Evolutionary conservation across 2,888 invertebrate genomes (phyloP).

Genomic region (Caenorhabditis parvicauda): DNA sequence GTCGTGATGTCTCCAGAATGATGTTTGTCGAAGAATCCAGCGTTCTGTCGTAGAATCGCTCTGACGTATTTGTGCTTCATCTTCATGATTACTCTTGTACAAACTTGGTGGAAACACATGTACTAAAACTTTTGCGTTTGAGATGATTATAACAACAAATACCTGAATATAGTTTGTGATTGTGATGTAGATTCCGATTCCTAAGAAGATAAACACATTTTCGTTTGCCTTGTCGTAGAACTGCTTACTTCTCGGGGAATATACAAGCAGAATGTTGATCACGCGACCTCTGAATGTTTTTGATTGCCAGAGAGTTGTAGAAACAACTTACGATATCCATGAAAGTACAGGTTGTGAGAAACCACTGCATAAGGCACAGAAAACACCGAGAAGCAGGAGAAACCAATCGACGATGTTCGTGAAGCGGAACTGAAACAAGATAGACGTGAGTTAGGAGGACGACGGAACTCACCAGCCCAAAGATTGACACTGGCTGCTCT

Average conservation of each 20-base stretch:
- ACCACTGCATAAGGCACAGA: constrained; percentile 36
- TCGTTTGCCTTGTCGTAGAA: constrained; percentile 40
- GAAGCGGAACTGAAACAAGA: too few species aligned
- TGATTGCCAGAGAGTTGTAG: too few species aligned
- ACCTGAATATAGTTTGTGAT: constrained; percentile 48
- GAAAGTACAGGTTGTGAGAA: constrained; percentile 41
- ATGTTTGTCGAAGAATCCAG: constrained; percentile 49
- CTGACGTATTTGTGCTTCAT: constrained; percentile 34
- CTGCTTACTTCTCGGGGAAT: constrained; percentile 28
- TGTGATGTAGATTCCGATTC: constrained; percentile 39
- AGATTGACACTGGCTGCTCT: too few species aligned
- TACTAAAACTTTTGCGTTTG: too few species aligned
- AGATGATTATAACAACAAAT: too few species aligned
- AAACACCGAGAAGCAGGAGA: constrained; percentile 33
- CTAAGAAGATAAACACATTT: constrained; percentile 51
- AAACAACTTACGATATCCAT: constrained; percentile 23
- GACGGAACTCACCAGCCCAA: too few species aligned
- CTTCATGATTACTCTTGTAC: constrained; percentile 35
- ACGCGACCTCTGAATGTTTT: constrained; percentile 45
- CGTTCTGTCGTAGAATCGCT: constrained; percentile 44
- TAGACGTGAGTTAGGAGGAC: too few species aligned
- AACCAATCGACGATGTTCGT: constrained; percentile 32
- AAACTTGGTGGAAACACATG: constrained; percentile 44
- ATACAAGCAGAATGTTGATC: constrained; percentile 43
- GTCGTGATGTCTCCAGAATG: constrained; percentile 46